Percentiles rank a stretch among this genome's conserved stretches.
These are phyloP conservation scores for Umimayanthus chanpuru DNA, from an alignment of 92 coral and sea anemone genomes.

Conservation along the genomic window DNA sequence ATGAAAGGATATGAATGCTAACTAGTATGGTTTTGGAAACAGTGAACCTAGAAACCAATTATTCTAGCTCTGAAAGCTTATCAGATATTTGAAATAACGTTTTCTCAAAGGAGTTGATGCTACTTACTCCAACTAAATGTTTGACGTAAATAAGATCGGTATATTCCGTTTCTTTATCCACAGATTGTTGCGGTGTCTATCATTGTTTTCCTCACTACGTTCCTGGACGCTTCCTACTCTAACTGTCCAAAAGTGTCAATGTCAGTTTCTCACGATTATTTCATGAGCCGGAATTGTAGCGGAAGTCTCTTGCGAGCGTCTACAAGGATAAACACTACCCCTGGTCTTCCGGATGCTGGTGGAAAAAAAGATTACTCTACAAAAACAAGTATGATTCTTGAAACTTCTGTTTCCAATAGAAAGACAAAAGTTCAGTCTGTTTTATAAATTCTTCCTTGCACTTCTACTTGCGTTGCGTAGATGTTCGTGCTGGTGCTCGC, in stretches of 20 bases:
- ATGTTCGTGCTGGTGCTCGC: too few species aligned
- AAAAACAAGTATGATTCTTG: conserved; percentile 14
- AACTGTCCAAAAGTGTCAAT: conserved; percentile 5
- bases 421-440: too few species aligned
- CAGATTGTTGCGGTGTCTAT: not conserved
- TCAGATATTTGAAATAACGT: too few species aligned
- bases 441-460: too few species aligned
- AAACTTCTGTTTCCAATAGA: not conserved
- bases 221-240: not conserved
- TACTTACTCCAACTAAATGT: too few species aligned
- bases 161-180: not conserved
- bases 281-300: conserved; percentile 2
- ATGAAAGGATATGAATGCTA: too few species aligned
- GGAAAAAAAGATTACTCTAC: conserved; percentile 21
- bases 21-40: too few species aligned
- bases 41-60: too few species aligned
- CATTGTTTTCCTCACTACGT: not conserved
- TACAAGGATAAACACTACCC: not conserved
- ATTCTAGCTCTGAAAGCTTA: too few species aligned
- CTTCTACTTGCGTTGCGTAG: too few species aligned
- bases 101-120: not conserved
- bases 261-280: conserved; percentile 4
- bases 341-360: conserved; percentile 12
- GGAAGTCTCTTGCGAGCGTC: conserved; percentile 40
- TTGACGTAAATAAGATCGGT: too few species aligned